A percentile compares a stretch with the other conserved stretches of the same genome.
These are phyloP conservation scores for Scaptomyza pallida DNA, from an alignment of 1,140 invertebrate species.

Conservation along the genomic window DNA sequence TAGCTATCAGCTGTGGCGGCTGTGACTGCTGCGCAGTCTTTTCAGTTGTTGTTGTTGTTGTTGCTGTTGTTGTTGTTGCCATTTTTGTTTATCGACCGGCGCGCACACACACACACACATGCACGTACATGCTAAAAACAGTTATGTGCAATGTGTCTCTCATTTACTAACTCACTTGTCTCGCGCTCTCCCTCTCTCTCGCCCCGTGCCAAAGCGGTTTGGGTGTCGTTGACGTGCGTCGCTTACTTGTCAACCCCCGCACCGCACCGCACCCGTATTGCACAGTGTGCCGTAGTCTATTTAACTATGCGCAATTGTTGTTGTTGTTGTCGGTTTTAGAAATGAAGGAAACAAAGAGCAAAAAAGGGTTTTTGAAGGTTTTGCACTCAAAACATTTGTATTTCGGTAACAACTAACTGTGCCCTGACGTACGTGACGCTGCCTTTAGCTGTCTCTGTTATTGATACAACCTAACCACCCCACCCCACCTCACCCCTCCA, in stretches of 20 bases:
- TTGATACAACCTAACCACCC: too few species aligned
- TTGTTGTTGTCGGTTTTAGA: conserved; percentile 21
- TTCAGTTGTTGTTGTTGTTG: conserved; percentile 15
- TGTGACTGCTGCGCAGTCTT: conserved; percentile 44
- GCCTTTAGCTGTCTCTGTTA: too few species aligned
- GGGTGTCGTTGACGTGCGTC: conserved; percentile 42
- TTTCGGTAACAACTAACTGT: not conserved
- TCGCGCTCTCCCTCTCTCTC: conserved; percentile 1
- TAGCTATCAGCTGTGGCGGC: conserved; percentile 61
- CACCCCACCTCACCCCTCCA: too few species aligned
- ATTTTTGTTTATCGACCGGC: conserved; percentile 71
- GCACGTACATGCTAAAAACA: conserved; percentile 22
- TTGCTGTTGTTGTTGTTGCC: conserved; percentile 18
- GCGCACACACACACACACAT: conserved; percentile 6
- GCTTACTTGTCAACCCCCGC: conserved; percentile 15
- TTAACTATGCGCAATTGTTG: conserved; percentile 42
- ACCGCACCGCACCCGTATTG: not conserved
- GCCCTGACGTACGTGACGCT: not conserved
- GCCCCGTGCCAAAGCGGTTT: not conserved
- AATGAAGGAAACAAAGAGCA: conserved; percentile 27
- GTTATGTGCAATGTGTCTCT: conserved; percentile 17
- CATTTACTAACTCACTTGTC: conserved; percentile 1
- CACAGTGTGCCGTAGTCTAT: conserved; percentile 28
- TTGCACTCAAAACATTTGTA: not conserved
- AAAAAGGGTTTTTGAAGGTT: conserved; percentile 13